Evolutionary conservation across 1,140 invertebrate genomes (phyloP).

Genomic region (Leguminivora glycinivorella): DNA sequence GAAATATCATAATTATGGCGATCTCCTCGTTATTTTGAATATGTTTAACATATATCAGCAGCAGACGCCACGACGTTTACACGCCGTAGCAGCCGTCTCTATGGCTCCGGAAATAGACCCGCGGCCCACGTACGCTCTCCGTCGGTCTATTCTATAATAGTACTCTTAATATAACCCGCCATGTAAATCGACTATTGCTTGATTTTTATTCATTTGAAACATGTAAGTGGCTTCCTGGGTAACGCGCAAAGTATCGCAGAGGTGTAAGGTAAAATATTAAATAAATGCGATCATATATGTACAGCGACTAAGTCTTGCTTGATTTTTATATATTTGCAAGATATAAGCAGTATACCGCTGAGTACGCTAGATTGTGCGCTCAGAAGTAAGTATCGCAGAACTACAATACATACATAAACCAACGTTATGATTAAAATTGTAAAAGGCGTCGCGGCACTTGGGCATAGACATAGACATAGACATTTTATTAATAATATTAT

Average conservation of each 20-base stretch:
- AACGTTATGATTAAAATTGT: too few species aligned
- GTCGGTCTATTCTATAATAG: conserved; percentile 7
- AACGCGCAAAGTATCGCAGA: background rate
- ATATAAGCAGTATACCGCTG: too few species aligned
- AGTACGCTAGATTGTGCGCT: too few species aligned
- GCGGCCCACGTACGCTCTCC: conserved; percentile 10
- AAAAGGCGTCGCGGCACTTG: too few species aligned
- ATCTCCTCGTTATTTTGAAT: background rate
- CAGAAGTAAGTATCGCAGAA: too few species aligned
- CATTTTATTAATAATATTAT: too few species aligned
- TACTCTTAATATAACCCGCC: conserved; percentile 7
- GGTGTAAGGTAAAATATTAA: background rate
- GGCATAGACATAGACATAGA: too few species aligned
- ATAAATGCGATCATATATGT: too few species aligned
- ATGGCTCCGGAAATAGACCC: background rate
- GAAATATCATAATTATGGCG: background rate
- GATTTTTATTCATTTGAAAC: background rate
- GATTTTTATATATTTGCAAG: too few species aligned
- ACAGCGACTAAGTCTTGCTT: too few species aligned
- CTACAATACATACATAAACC: background rate
- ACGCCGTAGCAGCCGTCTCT: conserved; percentile 5
- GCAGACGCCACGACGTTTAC: conserved; percentile 4
- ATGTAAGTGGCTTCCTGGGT: background rate
- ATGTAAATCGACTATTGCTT: background rate
- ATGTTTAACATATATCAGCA: background rate